Evolutionary conservation across 2,797 vertebrate species (phyloP), one percentile per base, ranked within the genome.

Genomic region (Hyperoplus immaculatus): DNA sequence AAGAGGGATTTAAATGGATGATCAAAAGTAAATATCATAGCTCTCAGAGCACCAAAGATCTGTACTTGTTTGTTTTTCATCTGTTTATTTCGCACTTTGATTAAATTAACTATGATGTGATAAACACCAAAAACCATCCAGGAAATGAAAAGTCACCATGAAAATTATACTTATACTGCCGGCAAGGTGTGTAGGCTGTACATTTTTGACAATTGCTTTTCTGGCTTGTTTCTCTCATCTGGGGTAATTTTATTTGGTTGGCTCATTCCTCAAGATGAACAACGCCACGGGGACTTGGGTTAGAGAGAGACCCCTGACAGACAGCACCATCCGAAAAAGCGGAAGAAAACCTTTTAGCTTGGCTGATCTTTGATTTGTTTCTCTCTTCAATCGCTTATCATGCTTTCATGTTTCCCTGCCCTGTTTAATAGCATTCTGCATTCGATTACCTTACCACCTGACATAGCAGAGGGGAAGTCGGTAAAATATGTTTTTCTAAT

Each of bases 371-470:
- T 87, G 80, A 88, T 92, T 89, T 89, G 83, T 87, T 90, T 88
- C 83, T 86, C 87, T 83, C 61, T 87, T 89, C 86, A 54, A n/a
- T 80, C 86, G 80, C 88, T 90, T 80, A 77, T 87, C 88, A 72
- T 77, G 74, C 81, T 75, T 29, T 29, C 29, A 29, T 29, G 84
- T 82, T 90, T 86, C 82, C 80, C 83, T 46, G 66, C 80, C 90
- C 69, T 68, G 65, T 93, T 29, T 90, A 86, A 78, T 78, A 84
- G 80, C 82, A 60, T 72, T 87, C 74, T 82, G 64, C 75, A 63
- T 88, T 85, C 84, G 85, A 92, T 93, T 88, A 88, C 84, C 83
- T 89, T 47, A 83, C 88, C 84, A 83, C 88, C 84, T 86, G 88
- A 77, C 62, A 55, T 69, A 70, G 79, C 77, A 76, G 81, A 87